Evolutionary conservation across 2,797 vertebrate genomes (phyloP), one percentile per base, ranked within the genome.

Genomic region (Lacerta bilineata): DNA sequence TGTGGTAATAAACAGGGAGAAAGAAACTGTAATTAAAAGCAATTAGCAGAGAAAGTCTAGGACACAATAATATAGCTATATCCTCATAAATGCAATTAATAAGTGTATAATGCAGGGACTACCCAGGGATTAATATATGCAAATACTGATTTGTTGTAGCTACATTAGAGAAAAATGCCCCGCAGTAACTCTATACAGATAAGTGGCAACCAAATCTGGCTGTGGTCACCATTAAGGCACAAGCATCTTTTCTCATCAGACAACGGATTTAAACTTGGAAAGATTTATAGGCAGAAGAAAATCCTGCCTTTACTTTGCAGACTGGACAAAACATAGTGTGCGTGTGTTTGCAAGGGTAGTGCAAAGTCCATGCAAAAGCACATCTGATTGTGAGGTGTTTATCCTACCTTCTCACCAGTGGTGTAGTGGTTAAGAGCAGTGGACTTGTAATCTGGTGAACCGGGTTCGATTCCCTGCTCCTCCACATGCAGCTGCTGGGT

Each of bases 81-180:
- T 86, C 79, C 33, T 86, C 88, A 89, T 89, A 89, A 86, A 86
- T 59, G 64, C 72, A 83, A 83, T 90, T 90, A 90, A 90, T 90
- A 90, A 77, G 66, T 83, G 84, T 61, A 59, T 76, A 81, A 85
- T 84, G 69, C 1, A 39, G 83, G 84, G 91, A 93, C 87, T 27
- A 79, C 85, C 83, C 88, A 55, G 50, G 2, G 76, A 0, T 80
- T 88, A 7, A 9, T 86, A 90, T 89, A 91, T 89, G 91, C 83
- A 91, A 90, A 91, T 27, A 76, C 89, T 84, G 85, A 39, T 88
- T 80, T 25, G 1, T 2, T 80, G 87, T 68, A 50, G 89, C 83
- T 77, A 46, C 1, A 23, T 77, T 71, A 83, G 1, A 8, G 2
- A 90, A 68, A 2, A 39, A 1, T 0, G 72, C 50, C 87, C 90